Percentiles rank a stretch among this genome's conserved stretches.
phyloP scores from a whole-genome alignment of 1,140 invertebrate species.

The Dendrolimus kikuchii region DNA sequence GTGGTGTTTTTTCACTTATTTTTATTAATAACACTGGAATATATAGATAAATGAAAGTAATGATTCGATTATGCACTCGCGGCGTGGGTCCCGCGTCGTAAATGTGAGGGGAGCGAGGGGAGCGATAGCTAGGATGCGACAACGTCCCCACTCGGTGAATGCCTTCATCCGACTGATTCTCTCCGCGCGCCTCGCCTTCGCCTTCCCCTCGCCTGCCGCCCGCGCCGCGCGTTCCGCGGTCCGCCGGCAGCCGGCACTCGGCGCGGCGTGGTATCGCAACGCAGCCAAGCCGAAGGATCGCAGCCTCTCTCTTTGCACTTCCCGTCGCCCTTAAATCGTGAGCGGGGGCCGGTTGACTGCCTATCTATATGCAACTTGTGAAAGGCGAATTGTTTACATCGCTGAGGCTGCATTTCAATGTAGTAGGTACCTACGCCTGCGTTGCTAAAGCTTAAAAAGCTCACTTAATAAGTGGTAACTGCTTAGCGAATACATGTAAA shows the following conservation, averaged over 20 bases:
- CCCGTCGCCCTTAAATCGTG: slow-evolving; percentile 42
- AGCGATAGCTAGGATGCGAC: neutral
- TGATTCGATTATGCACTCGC: slow-evolving; percentile 13
- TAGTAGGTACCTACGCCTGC: neutral
- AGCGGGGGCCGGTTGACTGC: slow-evolving; percentile 27
- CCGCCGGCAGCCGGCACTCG: slow-evolving; percentile 7
- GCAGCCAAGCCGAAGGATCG: neutral
- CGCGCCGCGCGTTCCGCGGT: slow-evolving; percentile 9
- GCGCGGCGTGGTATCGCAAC: slow-evolving; percentile 6
- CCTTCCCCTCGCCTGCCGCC: too few species aligned
- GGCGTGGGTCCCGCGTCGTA: slow-evolving; percentile 23
- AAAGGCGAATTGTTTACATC: slow-evolving; percentile 40
- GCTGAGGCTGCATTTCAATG: slow-evolving; percentile 12
- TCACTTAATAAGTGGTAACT: too few species aligned
- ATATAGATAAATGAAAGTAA: too few species aligned
- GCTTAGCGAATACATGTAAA: too few species aligned
- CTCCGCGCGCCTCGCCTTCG: too few species aligned
- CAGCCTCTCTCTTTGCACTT: slow-evolving; percentile 24
- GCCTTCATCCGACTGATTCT: too few species aligned
- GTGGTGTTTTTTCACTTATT: too few species aligned
- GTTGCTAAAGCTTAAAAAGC: neutral
- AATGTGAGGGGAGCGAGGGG: slow-evolving; percentile 21
- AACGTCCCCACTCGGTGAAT: neutral
- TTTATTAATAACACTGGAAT: too few species aligned
- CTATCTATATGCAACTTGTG: slow-evolving; percentile 39